Percentiles rank a stretch among this genome's conserved stretches.
Evolutionary conservation across 2,797 vertebrate species (phyloP).

Genomic region (Rallus crepitans): DNA sequence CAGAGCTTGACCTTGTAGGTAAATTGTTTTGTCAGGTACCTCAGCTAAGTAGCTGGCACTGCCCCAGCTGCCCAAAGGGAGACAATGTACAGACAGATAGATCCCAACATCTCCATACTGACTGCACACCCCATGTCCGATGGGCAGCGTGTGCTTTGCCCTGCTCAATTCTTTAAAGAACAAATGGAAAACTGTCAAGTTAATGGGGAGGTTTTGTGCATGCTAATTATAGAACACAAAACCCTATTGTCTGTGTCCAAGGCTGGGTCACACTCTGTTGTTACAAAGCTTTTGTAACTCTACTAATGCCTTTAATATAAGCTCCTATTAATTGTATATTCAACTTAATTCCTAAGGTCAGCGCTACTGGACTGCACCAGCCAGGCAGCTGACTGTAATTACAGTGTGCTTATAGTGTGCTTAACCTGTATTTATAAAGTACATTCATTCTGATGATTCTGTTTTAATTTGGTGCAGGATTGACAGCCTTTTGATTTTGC

Average conservation of each 20-base stretch:
- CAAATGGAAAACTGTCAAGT: conserved; percentile 18
- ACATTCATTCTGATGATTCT: conserved; percentile 47
- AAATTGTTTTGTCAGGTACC: not conserved
- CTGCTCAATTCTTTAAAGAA: not conserved
- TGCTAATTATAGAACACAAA: conserved; percentile 65
- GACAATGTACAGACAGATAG: not conserved
- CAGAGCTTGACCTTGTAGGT: not conserved
- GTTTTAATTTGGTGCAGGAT: conserved; percentile 61
- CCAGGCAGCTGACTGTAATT: conserved; percentile 73
- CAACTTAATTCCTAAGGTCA: conserved; percentile 71
- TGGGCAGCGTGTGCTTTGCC: not conserved
- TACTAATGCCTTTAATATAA: conserved; percentile 76
- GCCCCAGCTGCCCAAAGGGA: not conserved
- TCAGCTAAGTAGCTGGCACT: not conserved
- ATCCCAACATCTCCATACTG: not conserved
- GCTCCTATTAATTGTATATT: conserved; percentile 77
- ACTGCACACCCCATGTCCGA: not conserved
- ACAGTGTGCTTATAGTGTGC: conserved; percentile 72
- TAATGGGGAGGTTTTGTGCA: not conserved
- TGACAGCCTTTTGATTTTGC: conserved; percentile 31
- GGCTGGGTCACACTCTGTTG: conserved; percentile 61
- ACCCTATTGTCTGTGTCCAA: conserved; percentile 32
- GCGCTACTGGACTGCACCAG: conserved; percentile 49
- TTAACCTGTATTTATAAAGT: conserved; percentile 72
- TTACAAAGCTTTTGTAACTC: conserved; percentile 75